Evolutionary conservation across 2,113 vertebrate genomes (phyloP), one percentile per base, ranked within the genome.

Genomic region (Lampris megalopsis): DNA sequence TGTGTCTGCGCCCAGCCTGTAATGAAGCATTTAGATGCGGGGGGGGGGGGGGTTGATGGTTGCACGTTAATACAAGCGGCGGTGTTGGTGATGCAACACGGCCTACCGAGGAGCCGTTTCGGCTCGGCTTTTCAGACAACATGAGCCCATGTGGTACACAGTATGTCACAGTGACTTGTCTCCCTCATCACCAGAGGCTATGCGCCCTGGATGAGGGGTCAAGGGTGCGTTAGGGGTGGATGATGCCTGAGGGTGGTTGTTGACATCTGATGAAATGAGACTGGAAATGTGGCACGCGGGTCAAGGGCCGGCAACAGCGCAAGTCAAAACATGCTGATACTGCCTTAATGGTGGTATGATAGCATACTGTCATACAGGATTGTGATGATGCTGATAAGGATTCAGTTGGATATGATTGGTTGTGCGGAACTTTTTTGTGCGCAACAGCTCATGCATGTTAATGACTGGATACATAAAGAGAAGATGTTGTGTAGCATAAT

Each of bases 21-120:
- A 94, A 94, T 94, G 93, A 93, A 93, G 93, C 93, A 93, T 93
- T 94, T 93, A 93, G 89, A 94, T 93, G 90, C 90, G 88, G 90
- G 83, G 76, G 72, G 81, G 91, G 89, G 83, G 91, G 24, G 24
- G 24, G 89, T 82, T 70, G 80, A 90, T 91, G 89, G 83, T 81
- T 86, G 82, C 70, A 73, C 89, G 93, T 91, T 93, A 93, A 94
- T 90, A 88, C 83, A 60, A 72, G 84, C 80, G 77, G 63, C 80
- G 81, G 77, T 81, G 77, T 83, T 83, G 68, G 81, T 78, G 61
- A 67, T 68, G 72, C 74, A 60, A 71, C 60, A 56, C 9, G 1
- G 73, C 72, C 24, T 77, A 24, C 73, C 50, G 37, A 70, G 82
- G 82, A 70, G 67, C 73, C 35, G 13, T 66, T 79, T 64, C 36